Base-by-base conservation (phyloP, 2,888 invertebrate genomes). In the Melieria crassipennis region DNA sequence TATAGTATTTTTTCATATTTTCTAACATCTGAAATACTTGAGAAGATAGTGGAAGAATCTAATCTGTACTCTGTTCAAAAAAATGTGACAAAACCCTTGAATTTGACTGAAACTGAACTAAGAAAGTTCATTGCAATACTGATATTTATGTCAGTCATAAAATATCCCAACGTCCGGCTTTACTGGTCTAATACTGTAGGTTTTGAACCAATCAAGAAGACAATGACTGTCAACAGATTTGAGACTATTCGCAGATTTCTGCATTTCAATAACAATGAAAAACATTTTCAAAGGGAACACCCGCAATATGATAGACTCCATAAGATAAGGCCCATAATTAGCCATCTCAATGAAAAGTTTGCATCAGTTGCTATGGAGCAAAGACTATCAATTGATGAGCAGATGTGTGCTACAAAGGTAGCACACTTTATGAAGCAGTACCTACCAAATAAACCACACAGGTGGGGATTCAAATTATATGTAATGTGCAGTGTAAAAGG, bases 201-300 rank as follows among this genome's bases (percentile, higher is more conserved):
- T 10, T 69, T 69, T 64, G 64, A 64, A 16, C 58, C 58, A 47
- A 70, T 70, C 47, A 50, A 48, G 11, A 30, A 65, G 64, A 65
- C 58, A 13, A 70, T 70, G 64, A 58, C 13, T 48, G 64, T 63
- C 9, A 70, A 70, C 46, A 57, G 58, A 57, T 64, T 70, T 58
- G 70, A 70, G 63, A 65, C 45, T 48, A 70, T 70, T 13, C 46
- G 64, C 56, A 56, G 61, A 61, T 60, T 65, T 65, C 57, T 72
- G 30, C 48, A 71, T 42, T 65, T 73, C 60, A 69, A 70, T 65
- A 64, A 71, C 46, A 69, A 71, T 58, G 65, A 64, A 16, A 65
- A 68, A 62, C 71, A 68, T 67, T 56, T 68, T 52, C 70, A 61
- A 48, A 47, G 61, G 65, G 65, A 55, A 46, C 61, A 71, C 68